phyloP scores from a whole-genome alignment of 2,797 vertebrate genomes.

The Fringilla coelebs region DNA sequence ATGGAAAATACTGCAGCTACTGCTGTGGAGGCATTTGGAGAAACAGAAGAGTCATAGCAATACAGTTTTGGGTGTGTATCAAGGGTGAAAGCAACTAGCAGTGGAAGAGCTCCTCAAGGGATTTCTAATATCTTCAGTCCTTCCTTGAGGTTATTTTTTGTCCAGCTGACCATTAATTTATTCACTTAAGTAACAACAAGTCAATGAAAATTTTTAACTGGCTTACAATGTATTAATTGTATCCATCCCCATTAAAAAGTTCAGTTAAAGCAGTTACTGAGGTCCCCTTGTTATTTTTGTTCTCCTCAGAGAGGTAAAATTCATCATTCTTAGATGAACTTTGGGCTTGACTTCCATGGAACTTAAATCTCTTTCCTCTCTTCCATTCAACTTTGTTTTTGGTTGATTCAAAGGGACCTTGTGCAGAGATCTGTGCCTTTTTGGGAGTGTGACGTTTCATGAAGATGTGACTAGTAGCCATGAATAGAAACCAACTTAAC shows the following conservation, averaged over 20 bases:
- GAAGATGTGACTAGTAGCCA: neutral
- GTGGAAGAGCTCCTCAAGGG: neutral
- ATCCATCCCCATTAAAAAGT: conserved; percentile 33
- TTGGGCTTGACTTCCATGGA: neutral
- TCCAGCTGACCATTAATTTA: conserved; percentile 24
- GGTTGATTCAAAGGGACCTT: neutral
- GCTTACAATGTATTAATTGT: neutral
- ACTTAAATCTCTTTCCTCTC: neutral
- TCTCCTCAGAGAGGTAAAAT: neutral
- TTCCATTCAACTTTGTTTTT: neutral
- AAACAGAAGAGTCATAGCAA: neutral
- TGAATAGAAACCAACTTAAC: neutral
- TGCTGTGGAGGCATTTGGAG: neutral
- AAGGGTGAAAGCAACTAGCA: neutral
- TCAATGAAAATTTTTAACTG: neutral
- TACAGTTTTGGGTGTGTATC: neutral
- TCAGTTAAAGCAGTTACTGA: neutral
- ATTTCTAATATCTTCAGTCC: neutral
- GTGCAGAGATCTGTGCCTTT: neutral
- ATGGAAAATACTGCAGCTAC: neutral
- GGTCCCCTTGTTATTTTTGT: neutral
- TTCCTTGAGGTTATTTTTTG: neutral
- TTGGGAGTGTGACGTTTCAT: neutral
- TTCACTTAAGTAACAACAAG: neutral
- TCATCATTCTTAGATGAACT: neutral